phyloP scores from a whole-genome alignment of 2,888 invertebrate species.

The Automeris io region DNA sequence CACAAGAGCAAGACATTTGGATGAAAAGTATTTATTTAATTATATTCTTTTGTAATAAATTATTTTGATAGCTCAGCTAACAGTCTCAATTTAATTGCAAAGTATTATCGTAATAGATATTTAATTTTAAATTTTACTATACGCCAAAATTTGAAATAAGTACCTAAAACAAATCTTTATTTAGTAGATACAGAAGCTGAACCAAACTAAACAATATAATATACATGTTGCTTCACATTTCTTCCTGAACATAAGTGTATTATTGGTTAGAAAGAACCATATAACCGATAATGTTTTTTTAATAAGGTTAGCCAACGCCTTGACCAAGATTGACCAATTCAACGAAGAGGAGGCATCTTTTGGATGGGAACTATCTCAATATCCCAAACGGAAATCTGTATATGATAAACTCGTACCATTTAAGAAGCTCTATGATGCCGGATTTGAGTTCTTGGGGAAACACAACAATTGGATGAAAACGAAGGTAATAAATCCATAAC shows the following conservation, averaged over 20 bases:
- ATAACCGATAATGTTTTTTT: slow-evolving; percentile 16
- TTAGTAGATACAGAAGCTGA: too few relatives aligned
- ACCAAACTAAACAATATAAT: too few relatives aligned
- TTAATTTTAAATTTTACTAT: too few relatives aligned
- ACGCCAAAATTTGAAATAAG: too few relatives aligned
- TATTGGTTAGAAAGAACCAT: too few relatives aligned
- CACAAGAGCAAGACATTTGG: slow-evolving; percentile 86
- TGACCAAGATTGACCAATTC: slow-evolving; percentile 89
- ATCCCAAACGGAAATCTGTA: slow-evolving; percentile 87
- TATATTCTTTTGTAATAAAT: background rate
- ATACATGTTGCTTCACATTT: too few relatives aligned
- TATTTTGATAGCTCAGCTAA: too few relatives aligned
- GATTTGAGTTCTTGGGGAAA: slow-evolving; percentile 89
- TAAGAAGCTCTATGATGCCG: slow-evolving; percentile 92
- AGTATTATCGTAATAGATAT: too few relatives aligned
- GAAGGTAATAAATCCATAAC: slow-evolving; percentile 35
- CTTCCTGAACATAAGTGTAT: too few relatives aligned
- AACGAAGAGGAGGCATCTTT: slow-evolving; percentile 94
- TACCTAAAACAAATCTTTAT: too few relatives aligned
- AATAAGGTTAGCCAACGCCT: slow-evolving; percentile 81
- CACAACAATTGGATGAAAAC: slow-evolving; percentile 90
- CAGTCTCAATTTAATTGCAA: too few relatives aligned
- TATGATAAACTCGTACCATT: slow-evolving; percentile 90
- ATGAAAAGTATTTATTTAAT: slow-evolving; percentile 72
- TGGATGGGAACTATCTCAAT: slow-evolving; percentile 91